A percentile compares a stretch with the other conserved stretches of the same genome.
phyloP scores from a whole-genome alignment of 2,797 vertebrate species.

The Diplodus puntazzo region DNA sequence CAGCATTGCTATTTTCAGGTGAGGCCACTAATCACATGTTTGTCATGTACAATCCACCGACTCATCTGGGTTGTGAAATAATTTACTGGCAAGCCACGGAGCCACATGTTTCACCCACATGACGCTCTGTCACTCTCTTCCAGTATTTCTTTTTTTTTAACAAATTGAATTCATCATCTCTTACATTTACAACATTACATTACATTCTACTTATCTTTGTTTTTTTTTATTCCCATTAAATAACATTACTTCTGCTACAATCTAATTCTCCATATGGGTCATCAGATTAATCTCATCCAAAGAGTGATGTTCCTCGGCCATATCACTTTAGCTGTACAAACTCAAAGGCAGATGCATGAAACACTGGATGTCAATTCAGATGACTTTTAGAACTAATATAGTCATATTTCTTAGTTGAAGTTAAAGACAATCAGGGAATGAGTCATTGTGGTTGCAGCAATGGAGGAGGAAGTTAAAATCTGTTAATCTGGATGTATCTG shows the following conservation, averaged over 20 bases:
- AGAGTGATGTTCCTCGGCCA: constrained; percentile 25
- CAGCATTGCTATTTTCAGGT: background rate
- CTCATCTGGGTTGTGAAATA: background rate
- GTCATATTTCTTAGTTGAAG: background rate
- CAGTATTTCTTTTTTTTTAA: background rate
- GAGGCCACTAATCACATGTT: background rate
- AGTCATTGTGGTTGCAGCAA: background rate
- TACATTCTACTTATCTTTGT: constrained; percentile 8
- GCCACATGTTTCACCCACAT: background rate
- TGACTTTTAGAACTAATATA: constrained; percentile 4
- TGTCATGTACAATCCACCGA: background rate
- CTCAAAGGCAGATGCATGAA: constrained; percentile 2
- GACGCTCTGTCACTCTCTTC: background rate
- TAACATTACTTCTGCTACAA: constrained; percentile 27
- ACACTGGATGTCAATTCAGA: constrained; percentile 23
- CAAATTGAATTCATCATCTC: constrained; percentile 7
- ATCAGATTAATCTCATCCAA: constrained; percentile 51
- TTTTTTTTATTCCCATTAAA: constrained; percentile 11
- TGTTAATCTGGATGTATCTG: background rate
- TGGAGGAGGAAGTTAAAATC: background rate
- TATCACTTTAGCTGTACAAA: constrained; percentile 12
- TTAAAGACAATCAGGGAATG: background rate
- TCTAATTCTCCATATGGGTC: constrained; percentile 45
- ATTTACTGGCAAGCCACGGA: background rate
- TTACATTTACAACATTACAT: constrained; percentile 5